A percentile compares a stretch with the other conserved stretches of the same genome.
Conservation (phyloP, 1,140 invertebrate species). For the Diachasma alloeum region DNA sequence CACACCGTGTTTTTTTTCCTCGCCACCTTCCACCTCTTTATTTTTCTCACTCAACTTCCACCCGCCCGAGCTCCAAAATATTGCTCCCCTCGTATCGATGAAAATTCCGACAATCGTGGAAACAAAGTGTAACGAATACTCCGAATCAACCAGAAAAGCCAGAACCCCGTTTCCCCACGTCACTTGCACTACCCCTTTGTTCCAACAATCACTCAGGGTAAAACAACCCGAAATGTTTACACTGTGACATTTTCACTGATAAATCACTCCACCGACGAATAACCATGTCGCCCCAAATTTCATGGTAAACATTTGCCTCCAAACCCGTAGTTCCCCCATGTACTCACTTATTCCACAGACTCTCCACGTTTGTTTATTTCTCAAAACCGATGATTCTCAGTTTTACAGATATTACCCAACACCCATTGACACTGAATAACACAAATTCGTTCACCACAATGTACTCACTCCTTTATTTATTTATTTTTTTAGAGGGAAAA, state of each 20-base stretch:
- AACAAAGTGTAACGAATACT: no score
- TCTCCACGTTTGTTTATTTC: neutral
- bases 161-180: no score
- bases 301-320: neutral
- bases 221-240: neutral
- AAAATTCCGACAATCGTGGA: no score
- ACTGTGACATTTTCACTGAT: neutral
- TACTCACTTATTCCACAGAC: neutral
- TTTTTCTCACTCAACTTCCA: neutral
- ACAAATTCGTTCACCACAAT: neutral
- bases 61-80: no score
- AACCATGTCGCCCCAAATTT: neutral
- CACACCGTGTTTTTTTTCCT: neutral
- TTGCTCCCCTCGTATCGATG: no score
- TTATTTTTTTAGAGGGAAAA: constrained; percentile 31
- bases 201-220: neutral
- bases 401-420: neutral
- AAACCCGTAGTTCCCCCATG: neutral
- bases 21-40: constrained; percentile 9
- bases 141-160: no score
- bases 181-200: no score
- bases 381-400: neutral
- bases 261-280: neutral
- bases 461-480: neutral
- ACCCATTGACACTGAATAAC: neutral